These are phyloP conservation scores for Denticeps clupeoides DNA, from an alignment of 2,797 vertebrate genomes.

Conservation along the genomic window DNA sequence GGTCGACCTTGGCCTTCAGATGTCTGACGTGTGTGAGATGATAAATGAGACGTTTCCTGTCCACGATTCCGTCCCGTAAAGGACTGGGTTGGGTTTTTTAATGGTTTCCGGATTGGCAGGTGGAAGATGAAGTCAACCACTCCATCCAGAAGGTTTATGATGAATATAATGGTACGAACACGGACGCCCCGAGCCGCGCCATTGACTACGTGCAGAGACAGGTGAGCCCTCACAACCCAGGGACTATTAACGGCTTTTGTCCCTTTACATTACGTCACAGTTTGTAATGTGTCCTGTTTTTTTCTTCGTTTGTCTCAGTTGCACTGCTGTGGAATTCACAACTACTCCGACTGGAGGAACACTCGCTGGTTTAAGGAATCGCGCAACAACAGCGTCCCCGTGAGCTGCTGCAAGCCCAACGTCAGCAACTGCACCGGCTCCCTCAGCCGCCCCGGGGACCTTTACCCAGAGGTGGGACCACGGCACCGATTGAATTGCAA, in stretches of 20 bases:
- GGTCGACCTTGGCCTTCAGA: neutral
- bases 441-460: conserved; percentile 69
- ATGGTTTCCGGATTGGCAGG: no score
- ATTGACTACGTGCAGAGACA: conserved; percentile 96
- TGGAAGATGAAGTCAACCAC: conserved; percentile 85
- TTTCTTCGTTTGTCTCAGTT: conserved; percentile 43
- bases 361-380: conserved; percentile 89
- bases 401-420: conserved; percentile 84
- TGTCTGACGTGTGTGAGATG: neutral
- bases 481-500: neutral
- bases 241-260: no score
- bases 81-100: no score
- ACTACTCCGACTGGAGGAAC: conserved; percentile 90
- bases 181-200: conserved; percentile 87
- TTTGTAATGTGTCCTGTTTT: neutral
- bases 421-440: conserved; percentile 83
- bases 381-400: conserved; percentile 88
- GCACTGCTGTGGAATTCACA: conserved; percentile 88
- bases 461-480: conserved; percentile 80
- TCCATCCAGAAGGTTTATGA: conserved; percentile 91
- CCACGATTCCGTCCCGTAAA: no score
- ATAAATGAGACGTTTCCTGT: no score
- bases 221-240: no score
- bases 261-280: no score
- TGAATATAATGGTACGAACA: conserved; percentile 84